Base-by-base conservation (phyloP, 2,113 vertebrate species). In the Panthera tigris region DNA sequence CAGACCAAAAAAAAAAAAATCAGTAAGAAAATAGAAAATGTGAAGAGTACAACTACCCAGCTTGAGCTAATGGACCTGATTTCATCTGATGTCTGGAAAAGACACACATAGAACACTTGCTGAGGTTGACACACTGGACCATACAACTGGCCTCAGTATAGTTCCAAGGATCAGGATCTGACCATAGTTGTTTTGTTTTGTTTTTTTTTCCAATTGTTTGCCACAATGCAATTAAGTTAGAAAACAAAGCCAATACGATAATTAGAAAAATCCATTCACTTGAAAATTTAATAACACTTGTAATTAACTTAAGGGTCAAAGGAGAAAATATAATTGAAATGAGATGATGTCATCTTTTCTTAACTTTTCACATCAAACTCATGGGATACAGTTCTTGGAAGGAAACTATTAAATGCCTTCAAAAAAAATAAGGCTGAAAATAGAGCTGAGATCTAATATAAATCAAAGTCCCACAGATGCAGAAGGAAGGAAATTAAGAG, bases 261-360 rank as follows among this genome's bases (percentile, higher is more conserved):
- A 97, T 85, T 95, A 84, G 31, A 84, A 96, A 96, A 88, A 65
- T 52, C n/a, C 11, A 36, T 63, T 85, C 41, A 74, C 48, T 81
- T 93, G 71, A 45, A 95, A 91, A 81, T 93, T 84, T 93, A 96
- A 23, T 91, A 91, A 89, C 23, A 71, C 41, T 31, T 33, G n/a
- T 79, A 89, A 79, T 36, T 50, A 89, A 65, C 52, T 63, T 69
- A 45, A 33, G 73, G 76, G 55, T 87, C 85, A 61, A 94, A 90
- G 57, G n/a, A 96, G 88, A 96, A 93, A 91, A 74, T 48, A 10
- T 57, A 48, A 85, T 36, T 74, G 81, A 97, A 96, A 94, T 63
- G 29, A 68, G 15, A 89, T 85, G 74, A 76, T 81, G 68, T 91
- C 25, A 68, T 25, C 74, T 65, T 85, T 71, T 85, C 41, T 61